Conservation (phyloP, 2,888 invertebrate genomes). For the Drosophila ustulata region DNA sequence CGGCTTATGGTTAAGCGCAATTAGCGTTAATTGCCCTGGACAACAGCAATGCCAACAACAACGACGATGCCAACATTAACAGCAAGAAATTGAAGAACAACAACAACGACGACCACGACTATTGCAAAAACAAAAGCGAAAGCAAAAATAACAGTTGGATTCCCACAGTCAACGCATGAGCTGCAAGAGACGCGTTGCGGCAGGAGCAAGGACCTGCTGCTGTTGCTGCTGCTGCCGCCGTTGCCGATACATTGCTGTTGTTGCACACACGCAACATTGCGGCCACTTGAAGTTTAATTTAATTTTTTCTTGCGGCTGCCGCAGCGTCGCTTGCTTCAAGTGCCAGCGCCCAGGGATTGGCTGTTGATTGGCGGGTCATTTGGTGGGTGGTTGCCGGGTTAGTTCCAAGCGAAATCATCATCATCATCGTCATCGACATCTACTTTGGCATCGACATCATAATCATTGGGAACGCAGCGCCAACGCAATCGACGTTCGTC, state of each 20-base stretch:
- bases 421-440: constrained; percentile 13
- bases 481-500: constrained; percentile 71
- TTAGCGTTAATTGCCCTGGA: constrained; percentile 72
- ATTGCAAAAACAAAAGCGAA: constrained; percentile 31
- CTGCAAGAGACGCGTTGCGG: constrained; percentile 32
- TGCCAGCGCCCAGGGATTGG: constrained; percentile 70
- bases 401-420: constrained; percentile 52
- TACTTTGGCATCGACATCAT: constrained; percentile 19
- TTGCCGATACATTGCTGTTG: constrained; percentile 20
- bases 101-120: constrained; percentile 15
- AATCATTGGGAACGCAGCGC: constrained; percentile 41
- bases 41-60: constrained; percentile 35
- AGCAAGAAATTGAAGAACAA: constrained; percentile 13
- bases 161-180: constrained; percentile 52
- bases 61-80: constrained; percentile 15
- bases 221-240: constrained; percentile 4
- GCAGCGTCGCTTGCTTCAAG: constrained; percentile 69
- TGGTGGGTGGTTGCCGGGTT: constrained; percentile 29
- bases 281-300: constrained; percentile 79
- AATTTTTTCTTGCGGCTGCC: constrained; percentile 76
- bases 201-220: constrained; percentile 40
- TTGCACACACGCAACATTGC: constrained; percentile 64
- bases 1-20: constrained; percentile 74
- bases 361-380: constrained; percentile 53
- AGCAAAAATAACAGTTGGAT: constrained; percentile 36